Evolutionary conservation across 2,888 invertebrate species (phyloP).

Genomic region (Cataglyphis albicans): DNA sequence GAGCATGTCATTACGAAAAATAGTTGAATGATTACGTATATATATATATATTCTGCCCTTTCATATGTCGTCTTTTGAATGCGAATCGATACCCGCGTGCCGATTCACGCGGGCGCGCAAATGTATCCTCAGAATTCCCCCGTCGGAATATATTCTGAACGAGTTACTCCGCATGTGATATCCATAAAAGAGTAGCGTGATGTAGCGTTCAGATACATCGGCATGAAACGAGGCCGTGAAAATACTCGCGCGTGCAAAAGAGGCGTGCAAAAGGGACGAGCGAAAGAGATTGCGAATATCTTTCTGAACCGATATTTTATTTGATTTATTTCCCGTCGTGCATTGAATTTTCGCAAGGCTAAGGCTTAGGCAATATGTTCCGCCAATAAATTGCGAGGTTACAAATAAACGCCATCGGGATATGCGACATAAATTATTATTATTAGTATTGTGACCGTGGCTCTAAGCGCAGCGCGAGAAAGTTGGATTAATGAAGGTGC

Average conservation of each 20-base stretch:
- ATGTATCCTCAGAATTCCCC: constrained; percentile 24
- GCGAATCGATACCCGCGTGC: constrained; percentile 2
- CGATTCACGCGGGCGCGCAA: constrained; percentile 15
- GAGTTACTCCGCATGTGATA: constrained; percentile 36
- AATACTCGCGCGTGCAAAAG: constrained; percentile 16
- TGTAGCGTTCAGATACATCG: constrained; percentile 1
- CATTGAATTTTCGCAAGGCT: not conserved
- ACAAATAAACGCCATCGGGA: not conserved
- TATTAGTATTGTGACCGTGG: not conserved
- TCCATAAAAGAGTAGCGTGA: constrained; percentile 42
- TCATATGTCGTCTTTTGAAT: constrained; percentile 43
- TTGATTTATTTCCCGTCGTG: constrained; percentile 27
- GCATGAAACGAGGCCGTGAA: constrained; percentile 52
- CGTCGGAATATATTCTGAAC: constrained; percentile 41
- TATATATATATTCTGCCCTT: constrained; percentile 18
- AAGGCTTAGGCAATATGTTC: not conserved
- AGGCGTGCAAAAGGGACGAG: not conserved
- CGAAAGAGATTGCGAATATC: constrained; percentile 31
- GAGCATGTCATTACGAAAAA: constrained; percentile 28
- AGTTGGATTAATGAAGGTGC: not conserved
- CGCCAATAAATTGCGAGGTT: constrained; percentile 2
- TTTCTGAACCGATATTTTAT: constrained; percentile 6
- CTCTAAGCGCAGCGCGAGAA: not conserved
- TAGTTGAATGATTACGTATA: constrained; percentile 3
- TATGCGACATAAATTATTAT: not conserved